Evolutionary conservation across 2,888 invertebrate species (phyloP).

Genomic region (Margaritifera margaritifera): DNA sequence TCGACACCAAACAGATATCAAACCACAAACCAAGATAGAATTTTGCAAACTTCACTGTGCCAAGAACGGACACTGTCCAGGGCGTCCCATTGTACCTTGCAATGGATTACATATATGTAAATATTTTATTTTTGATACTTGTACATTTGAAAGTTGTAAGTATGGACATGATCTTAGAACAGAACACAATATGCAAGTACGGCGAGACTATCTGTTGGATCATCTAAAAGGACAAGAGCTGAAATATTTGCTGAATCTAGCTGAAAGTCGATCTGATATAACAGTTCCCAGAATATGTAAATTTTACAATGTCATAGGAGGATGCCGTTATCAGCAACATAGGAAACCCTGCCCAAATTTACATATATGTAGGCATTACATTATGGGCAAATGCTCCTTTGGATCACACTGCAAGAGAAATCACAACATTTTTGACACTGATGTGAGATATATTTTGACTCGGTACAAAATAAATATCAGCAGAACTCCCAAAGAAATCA

Average conservation of each 20-base stretch:
- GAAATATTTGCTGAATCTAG: not conserved
- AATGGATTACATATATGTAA: conserved; percentile 7
- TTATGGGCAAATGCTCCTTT: conserved; percentile 8
- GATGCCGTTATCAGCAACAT: conserved; percentile 1
- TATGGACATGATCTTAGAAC: conserved; percentile 8
- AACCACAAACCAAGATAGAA: conserved; percentile 21
- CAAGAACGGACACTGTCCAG: not conserved
- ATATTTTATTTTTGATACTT: conserved; percentile 2
- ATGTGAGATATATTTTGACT: not conserved
- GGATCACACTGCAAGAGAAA: conserved; percentile 4
- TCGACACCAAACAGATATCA: conserved; percentile 10
- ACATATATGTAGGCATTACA: conserved; percentile 9
- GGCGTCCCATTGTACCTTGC: conserved; percentile 10
- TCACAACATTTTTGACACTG: conserved; percentile 8
- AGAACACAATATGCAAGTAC: conserved; percentile 1
- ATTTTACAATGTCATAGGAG: conserved; percentile 2
- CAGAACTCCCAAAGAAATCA: not conserved
- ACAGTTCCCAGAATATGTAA: conserved; percentile 5
- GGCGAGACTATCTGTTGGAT: conserved; percentile 1
- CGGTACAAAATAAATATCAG: conserved; percentile 1
- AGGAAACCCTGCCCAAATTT: not conserved
- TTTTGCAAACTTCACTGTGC: conserved; percentile 1
- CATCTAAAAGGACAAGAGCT: not conserved
- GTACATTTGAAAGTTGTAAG: not conserved
- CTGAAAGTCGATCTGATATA: not conserved